These are phyloP conservation scores for Lepus oiostolus DNA, from an alignment of 2,797 vertebrate species.

Conservation along the genomic window DNA sequence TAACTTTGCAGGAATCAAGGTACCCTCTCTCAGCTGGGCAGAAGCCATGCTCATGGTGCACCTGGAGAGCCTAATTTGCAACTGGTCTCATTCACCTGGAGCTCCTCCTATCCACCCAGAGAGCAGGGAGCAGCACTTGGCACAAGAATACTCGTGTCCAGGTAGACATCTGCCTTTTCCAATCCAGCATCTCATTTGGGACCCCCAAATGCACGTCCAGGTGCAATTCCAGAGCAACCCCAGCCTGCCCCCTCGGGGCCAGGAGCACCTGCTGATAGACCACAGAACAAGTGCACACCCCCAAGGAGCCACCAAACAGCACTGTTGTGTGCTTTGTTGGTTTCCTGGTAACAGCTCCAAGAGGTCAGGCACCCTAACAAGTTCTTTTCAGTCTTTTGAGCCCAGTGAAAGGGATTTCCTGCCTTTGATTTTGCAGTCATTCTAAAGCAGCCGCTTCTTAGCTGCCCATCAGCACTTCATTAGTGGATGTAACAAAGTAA, in stretches of 20 bases:
- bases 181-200: neutral
- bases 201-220: neutral
- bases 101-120: neutral
- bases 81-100: neutral
- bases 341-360: neutral
- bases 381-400: neutral
- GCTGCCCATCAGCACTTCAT: neutral
- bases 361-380: no score
- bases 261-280: neutral
- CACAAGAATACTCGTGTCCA: neutral
- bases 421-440: slow-evolving; percentile 10
- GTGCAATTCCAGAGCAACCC: neutral
- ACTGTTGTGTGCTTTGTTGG: no score
- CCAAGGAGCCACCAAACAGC: neutral
- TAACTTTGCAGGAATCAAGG: neutral
- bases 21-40: neutral
- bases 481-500: slow-evolving; percentile 15
- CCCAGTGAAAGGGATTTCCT: neutral
- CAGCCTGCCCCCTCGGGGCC: neutral
- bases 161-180: neutral
- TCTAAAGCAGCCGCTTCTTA: neutral
- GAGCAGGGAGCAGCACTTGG: neutral
- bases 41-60: neutral
- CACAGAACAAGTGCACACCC: no score
- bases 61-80: neutral